These are phyloP conservation scores for Clangula hyemalis DNA, from an alignment of 2,797 vertebrate species.

Conservation along the genomic window DNA sequence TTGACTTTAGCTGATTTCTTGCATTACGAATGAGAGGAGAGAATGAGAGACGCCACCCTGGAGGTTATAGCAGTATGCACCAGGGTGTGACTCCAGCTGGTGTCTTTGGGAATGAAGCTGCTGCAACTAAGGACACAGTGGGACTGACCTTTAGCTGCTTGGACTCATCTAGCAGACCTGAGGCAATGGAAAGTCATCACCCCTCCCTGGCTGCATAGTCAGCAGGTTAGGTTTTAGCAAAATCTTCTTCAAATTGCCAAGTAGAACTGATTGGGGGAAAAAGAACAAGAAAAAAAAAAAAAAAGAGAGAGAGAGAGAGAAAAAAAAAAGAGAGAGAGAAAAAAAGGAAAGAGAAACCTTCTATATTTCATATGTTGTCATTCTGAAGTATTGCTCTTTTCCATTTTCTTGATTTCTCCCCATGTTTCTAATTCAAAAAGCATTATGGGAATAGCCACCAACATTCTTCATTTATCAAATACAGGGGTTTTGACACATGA, in stretches of 20 bases:
- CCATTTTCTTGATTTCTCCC: conserved; percentile 10
- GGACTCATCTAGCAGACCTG: neutral
- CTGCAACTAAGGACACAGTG: neutral
- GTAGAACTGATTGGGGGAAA: neutral
- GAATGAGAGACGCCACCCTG: neutral
- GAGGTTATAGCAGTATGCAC: neutral
- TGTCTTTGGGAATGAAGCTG: neutral
- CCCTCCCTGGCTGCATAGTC: neutral
- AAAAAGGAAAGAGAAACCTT: fast-evolving
- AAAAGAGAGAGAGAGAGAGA: too few species aligned
- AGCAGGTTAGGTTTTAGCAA: neutral
- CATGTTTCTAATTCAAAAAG: conserved; percentile 34
- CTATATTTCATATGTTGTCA: conserved; percentile 30
- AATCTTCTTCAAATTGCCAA: neutral
- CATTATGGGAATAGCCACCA: conserved; percentile 1
- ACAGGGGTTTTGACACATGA: neutral
- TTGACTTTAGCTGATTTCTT: neutral
- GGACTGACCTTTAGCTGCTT: neutral
- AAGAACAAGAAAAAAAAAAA: neutral
- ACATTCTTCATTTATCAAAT: conserved; percentile 32
- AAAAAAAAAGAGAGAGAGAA: too few species aligned
- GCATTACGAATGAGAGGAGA: neutral
- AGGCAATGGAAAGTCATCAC: neutral
- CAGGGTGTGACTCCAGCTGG: neutral
- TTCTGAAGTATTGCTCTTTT: neutral